phyloP scores from a whole-genome alignment of 92 coral and sea anemone species.

The Bergia sp. region DNA sequence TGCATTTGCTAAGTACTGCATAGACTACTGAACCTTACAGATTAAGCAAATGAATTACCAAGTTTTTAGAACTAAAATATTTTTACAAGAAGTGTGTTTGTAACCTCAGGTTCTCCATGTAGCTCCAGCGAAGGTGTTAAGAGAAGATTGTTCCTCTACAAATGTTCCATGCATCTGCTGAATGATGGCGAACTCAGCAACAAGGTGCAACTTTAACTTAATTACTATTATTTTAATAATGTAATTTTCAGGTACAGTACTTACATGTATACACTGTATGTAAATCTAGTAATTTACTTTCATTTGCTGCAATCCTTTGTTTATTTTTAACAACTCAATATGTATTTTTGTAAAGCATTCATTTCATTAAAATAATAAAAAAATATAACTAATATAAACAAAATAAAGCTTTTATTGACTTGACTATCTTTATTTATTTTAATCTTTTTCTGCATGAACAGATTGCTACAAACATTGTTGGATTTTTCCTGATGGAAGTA shows the following conservation, averaged over 20 bases:
- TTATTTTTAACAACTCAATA: no score
- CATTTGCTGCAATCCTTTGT: no score
- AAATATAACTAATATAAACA: not conserved
- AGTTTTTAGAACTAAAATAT: not conserved
- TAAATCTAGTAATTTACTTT: no score
- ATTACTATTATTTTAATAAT: not conserved
- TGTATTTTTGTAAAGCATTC: no score
- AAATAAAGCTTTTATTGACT: no score
- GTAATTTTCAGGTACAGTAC: not conserved
- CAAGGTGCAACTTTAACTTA: conserved; percentile 60
- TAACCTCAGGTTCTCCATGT: conserved; percentile 75
- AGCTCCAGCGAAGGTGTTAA: conserved; percentile 74
- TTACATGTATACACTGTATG: no score
- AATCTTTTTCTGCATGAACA: conserved; percentile 35
- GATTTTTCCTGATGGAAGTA: conserved; percentile 89
- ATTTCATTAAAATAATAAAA: no score
- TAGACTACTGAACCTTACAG: not conserved
- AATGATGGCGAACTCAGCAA: conserved; percentile 80
- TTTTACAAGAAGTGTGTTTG: not conserved
- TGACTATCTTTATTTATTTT: not conserved
- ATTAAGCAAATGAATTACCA: not conserved
- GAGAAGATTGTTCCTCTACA: conserved; percentile 69
- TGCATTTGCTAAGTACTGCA: not conserved
- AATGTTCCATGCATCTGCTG: conserved; percentile 72
- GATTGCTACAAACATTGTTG: conserved; percentile 83